Conservation (phyloP, 2,888 invertebrate genomes). For the Polyommatus icarus region DNA sequence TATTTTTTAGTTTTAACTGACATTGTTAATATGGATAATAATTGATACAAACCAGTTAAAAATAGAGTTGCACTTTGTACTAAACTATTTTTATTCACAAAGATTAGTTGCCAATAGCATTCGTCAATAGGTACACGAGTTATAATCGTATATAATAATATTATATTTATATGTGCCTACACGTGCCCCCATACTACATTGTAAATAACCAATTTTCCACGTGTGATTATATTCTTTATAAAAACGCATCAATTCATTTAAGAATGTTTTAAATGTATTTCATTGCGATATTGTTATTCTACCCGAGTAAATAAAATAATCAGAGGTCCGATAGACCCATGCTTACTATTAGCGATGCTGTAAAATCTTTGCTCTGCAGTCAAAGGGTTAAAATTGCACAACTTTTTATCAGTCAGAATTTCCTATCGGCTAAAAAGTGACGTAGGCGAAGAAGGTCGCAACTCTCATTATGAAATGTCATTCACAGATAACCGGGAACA, state of each 20-base stretch:
- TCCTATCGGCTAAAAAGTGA: not conserved
- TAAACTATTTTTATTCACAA: conserved; percentile 12
- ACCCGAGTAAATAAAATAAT: too few relatives aligned
- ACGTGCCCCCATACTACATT: not conserved
- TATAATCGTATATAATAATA: not conserved
- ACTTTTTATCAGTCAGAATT: not conserved
- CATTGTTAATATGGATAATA: not conserved
- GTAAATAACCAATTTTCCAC: not conserved
- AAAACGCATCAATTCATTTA: too few relatives aligned
- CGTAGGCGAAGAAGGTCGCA: not conserved
- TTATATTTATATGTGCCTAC: conserved; percentile 2
- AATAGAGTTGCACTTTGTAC: not conserved
- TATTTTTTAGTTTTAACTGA: not conserved
- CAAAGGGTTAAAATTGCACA: not conserved
- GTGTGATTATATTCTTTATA: not conserved
- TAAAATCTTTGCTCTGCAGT: too few relatives aligned
- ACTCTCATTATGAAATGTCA: not conserved
- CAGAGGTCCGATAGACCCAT: too few relatives aligned
- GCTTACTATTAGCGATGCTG: too few relatives aligned
- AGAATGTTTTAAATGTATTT: too few relatives aligned
- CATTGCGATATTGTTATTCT: too few relatives aligned
- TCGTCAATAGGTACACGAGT: conserved; percentile 7
- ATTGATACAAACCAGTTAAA: not conserved
- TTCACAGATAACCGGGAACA: not conserved
- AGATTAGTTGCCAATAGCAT: conserved; percentile 6